Base-by-base conservation (phyloP, 2,113 vertebrate genomes). In the Entelurus aequoreus region DNA sequence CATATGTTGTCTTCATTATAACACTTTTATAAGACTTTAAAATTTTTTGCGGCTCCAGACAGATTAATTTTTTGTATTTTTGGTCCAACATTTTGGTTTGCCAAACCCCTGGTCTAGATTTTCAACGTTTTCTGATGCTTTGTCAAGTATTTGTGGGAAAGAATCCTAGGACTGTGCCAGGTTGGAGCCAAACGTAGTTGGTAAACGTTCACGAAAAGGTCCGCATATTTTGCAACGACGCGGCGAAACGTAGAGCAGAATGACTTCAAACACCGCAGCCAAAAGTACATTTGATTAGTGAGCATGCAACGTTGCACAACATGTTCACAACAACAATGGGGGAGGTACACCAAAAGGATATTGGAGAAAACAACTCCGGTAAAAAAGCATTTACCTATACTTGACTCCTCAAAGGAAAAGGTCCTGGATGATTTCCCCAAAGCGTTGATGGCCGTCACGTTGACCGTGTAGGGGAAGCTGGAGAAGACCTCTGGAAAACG, bases 401-500 rank as follows among this genome's bases (percentile, higher is more conserved):
- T 74, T 69, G 93, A 92, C 82, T 99, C 96, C 0, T 99, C 95
- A 47, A 98, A 99, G 67, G 90, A 91, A 77, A 90, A 69, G 11
- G 88, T 78, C 14, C 82, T 89, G 56, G 82, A 91, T 15, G 91
- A 92, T 82, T 90, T 92, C 50, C 96, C 96, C 89, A 99, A 87
- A 8, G 93, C 85, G 15, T 96, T 99, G 72, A 92, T 87, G 44
- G 95, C 94, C 0, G 92, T 96, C 82, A 99, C 85, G 0, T 94
- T 97, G 72, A 98, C 95, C 71, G 88, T 90, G 91, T 99, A 99
- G 64, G 94, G 94, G 85, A 88, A 84, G 5, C 89, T 94, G 0
- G 94, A 97, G 90, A 99, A 99, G 72, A 99, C 92, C 78, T 95
- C 94, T 15, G 92, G 89, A 70, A 95, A 98, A 53, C 86, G 92